A percentile compares a stretch with the other conserved stretches of the same genome.
These are phyloP conservation scores for Epizoanthus illoricatus DNA, from an alignment of 92 coral and sea anemone species.

Conservation along the genomic window DNA sequence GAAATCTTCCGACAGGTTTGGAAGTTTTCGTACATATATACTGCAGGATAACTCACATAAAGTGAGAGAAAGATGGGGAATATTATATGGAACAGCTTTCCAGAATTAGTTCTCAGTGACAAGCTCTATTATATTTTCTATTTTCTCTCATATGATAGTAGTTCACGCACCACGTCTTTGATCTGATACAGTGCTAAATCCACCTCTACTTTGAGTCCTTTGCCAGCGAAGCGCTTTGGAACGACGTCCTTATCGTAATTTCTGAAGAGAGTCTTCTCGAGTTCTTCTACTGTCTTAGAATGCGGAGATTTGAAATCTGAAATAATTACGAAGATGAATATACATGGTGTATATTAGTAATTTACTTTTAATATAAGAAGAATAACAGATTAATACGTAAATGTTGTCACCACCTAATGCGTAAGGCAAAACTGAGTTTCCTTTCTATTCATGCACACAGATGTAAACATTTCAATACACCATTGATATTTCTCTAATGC, in stretches of 20 bases:
- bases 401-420: background rate
- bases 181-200: conserved; percentile 85
- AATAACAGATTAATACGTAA: background rate
- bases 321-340: too few relatives aligned
- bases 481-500: too few relatives aligned
- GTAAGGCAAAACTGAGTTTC: too few relatives aligned
- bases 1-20: too few relatives aligned
- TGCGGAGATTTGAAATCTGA: conserved; percentile 21
- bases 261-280: conserved; percentile 57
- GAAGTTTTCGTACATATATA: too few relatives aligned
- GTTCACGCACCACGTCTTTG: conserved; percentile 75
- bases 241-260: conserved; percentile 67
- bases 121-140: background rate
- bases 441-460: too few relatives aligned
- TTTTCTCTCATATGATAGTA: background rate
- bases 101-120: background rate
- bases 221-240: conserved; percentile 61
- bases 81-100: background rate
- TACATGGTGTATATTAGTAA: background rate
- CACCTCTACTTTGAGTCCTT: conserved; percentile 61
- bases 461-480: too few relatives aligned
- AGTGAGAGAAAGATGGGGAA: too few relatives aligned
- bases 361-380: background rate
- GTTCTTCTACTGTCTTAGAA: conserved; percentile 58
- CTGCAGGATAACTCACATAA: too few relatives aligned